Evolutionary conservation across 2,797 vertebrate genomes (phyloP), one percentile per base, ranked within the genome.

Genomic region (Steatocranus sp.): DNA sequence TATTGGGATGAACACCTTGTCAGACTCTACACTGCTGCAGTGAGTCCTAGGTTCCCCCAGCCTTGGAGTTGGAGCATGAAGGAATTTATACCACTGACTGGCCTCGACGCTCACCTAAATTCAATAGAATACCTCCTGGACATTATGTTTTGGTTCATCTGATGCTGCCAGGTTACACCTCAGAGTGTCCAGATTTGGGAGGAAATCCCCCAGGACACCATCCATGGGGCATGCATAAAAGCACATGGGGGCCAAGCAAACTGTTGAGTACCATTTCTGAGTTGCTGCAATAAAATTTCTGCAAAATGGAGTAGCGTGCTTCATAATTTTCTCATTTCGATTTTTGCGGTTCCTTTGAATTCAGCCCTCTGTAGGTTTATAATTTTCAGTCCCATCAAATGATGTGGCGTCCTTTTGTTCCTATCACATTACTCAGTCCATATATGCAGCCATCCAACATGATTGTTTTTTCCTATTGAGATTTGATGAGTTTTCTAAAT

Each of bases 11-110:
- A 63, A 63, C 2, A 20, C 18, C 32, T 20, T 3, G 58, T 63
- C 18, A 36, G 58, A 36, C 7, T 36, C 58, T 36, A 63, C 32
- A 63, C 11, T 36, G 58, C 18, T 36, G 32, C 32, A 20, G 58
- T 20, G 18, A 63, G 18, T 36, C 32, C 32, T 66, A 0, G 34
- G 0, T 8, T 61, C 2, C 30, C 58, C 18, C 32, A 8, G 58
- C 58, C 58, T 63, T 20, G 32, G 6, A 61, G 32, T 61, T 61
- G 30, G 32, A 20, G 58, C 32, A 63, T 36, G 58, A 63, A 61
- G 56, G 11, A 1, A 63, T 36, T 63, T 36, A 1, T 63, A 11
- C 32, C 18, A 5, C 32, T 14, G 18, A 20, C 58, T 63, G 58
- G 58, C 32, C 11, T 36, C 32, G 0, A 36, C 11, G 2, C 32